phyloP scores from a whole-genome alignment of 1,140 invertebrate genomes.

The Akabosia matsudoensis region DNA sequence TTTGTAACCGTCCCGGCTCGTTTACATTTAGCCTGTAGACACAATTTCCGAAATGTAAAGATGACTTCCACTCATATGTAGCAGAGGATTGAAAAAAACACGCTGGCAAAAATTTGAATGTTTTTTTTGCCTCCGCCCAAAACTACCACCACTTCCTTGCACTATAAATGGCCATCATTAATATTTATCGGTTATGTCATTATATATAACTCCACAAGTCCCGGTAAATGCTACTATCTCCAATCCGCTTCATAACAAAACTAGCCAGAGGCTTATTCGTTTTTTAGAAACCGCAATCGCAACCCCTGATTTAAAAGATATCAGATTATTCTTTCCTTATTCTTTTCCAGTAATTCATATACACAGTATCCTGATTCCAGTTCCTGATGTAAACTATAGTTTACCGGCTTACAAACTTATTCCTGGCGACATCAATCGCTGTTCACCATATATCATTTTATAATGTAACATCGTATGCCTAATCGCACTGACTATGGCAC shows the following conservation, averaged over 20 bases:
- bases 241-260: not conserved
- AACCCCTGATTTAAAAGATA: not conserved
- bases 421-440: no score
- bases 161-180: not conserved
- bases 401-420: no score
- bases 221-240: not conserved
- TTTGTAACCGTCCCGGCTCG: not conserved
- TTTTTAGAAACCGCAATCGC: conserved; percentile 13
- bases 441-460: no score
- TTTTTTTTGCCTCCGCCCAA: not conserved
- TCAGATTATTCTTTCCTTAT: no score
- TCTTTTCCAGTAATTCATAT: no score
- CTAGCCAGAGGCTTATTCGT: not conserved
- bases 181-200: not conserved
- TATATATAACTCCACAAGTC: not conserved
- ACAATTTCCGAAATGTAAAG: not conserved
- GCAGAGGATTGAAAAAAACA: not conserved
- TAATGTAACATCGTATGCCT: no score
- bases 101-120: not conserved
- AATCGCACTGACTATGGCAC: no score
- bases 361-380: no score
- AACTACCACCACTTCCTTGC: not conserved
- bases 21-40: not conserved
- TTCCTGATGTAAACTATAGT: no score
- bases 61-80: not conserved